These are phyloP conservation scores for Papilio dardanus DNA, from an alignment of 1,140 invertebrate genomes.

Conservation along the genomic window DNA sequence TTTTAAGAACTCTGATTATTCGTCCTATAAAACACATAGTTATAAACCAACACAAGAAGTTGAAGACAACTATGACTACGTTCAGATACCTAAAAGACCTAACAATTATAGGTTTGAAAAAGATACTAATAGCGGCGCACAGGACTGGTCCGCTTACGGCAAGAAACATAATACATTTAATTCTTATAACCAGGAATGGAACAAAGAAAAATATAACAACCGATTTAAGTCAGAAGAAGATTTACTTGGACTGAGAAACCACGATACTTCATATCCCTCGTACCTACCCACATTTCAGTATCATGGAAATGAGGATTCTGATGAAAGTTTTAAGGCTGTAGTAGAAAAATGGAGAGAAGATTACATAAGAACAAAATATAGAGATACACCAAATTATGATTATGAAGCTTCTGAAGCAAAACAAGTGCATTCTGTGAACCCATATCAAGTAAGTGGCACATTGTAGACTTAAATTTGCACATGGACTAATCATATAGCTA, in stretches of 20 bases:
- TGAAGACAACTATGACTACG: slow-evolving; percentile 55
- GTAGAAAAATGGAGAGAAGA: slow-evolving; percentile 73
- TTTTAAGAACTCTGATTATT: slow-evolving; percentile 58
- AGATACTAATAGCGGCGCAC: slow-evolving; percentile 47
- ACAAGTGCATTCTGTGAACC: slow-evolving; percentile 68
- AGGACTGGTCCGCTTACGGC: slow-evolving; percentile 51
- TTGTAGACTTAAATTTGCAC: slow-evolving; percentile 15
- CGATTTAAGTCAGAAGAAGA: slow-evolving; percentile 76
- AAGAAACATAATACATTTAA: slow-evolving; percentile 54
- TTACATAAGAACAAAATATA: slow-evolving; percentile 70
- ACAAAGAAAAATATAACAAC: slow-evolving; percentile 52
- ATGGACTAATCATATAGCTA: slow-evolving; percentile 19
- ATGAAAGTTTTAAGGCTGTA: slow-evolving; percentile 66
- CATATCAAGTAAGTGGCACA: slow-evolving; percentile 70
- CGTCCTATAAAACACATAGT: slow-evolving; percentile 53
- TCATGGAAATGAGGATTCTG: slow-evolving; percentile 51
- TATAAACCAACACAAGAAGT: slow-evolving; percentile 53
- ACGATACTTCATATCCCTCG: slow-evolving; percentile 65
- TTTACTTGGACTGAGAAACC: slow-evolving; percentile 70
- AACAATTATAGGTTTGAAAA: slow-evolving; percentile 53
- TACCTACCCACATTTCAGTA: slow-evolving; percentile 62
- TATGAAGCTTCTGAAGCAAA: slow-evolving; percentile 69
- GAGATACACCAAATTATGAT: slow-evolving; percentile 57
- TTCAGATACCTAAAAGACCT: slow-evolving; percentile 68
- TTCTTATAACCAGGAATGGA: slow-evolving; percentile 60